phyloP scores from a whole-genome alignment of 2,888 invertebrate genomes.

The Caprella mutica region DNA sequence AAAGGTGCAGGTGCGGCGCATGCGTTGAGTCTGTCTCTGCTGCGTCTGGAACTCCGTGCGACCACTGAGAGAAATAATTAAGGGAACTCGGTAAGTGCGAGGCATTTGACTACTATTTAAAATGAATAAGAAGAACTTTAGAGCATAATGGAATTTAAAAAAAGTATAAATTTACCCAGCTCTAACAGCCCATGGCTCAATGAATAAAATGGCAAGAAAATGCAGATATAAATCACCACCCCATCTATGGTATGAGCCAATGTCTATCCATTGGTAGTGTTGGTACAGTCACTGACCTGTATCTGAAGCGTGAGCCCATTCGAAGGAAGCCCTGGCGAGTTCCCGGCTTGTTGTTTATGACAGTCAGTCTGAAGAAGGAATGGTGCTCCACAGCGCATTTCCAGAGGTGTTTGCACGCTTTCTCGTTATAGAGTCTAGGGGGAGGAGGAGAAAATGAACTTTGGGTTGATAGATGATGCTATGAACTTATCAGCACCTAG shows the following conservation, averaged over 20 bases:
- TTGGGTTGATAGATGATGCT: too few species aligned
- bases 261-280: too few species aligned
- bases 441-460: neutral
- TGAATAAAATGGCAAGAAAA: too few species aligned
- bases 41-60: conserved; percentile 97
- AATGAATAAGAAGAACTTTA: too few species aligned
- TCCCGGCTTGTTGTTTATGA: conserved; percentile 74
- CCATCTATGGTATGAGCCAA: too few species aligned
- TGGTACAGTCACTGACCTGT: conserved; percentile 51
- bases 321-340: conserved; percentile 92
- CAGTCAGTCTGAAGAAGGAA: conserved; percentile 90
- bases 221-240: too few species aligned
- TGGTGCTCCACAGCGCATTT: conserved; percentile 99
- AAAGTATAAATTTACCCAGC: too few species aligned
- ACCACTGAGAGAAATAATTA: conserved; percentile 61
- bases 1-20: conserved; percentile 85
- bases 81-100: too few species aligned
- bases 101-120: too few species aligned
- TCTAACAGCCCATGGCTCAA: too few species aligned
- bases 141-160: too few species aligned
- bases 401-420: conserved; percentile 99
- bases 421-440: conserved; percentile 71
- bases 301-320: conserved; percentile 94
- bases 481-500: too few species aligned
- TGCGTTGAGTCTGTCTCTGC: conserved; percentile 71